A percentile compares a stretch with the other conserved stretches of the same genome.
phyloP scores from a whole-genome alignment of 1,140 invertebrate genomes.

The Chymomyza costata region DNA sequence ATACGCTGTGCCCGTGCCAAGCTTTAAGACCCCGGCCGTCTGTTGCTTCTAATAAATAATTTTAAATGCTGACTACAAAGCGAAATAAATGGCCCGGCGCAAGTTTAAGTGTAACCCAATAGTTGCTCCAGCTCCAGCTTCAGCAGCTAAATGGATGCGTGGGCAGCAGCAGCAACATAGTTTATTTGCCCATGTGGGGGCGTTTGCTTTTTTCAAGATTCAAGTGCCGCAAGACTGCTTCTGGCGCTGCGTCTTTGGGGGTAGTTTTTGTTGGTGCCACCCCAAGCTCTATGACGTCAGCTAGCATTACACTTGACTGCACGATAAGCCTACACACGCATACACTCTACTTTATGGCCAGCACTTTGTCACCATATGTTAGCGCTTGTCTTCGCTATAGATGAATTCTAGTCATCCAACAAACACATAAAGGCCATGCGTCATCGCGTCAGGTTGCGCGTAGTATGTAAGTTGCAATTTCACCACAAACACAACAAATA shows the following conservation, averaged over 20 bases:
- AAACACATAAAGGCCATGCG: conserved; percentile 47
- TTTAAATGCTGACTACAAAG: conserved; percentile 68
- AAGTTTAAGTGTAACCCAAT: conserved; percentile 68
- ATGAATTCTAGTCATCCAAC: not conserved
- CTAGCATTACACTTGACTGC: too few relatives aligned
- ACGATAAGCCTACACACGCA: too few relatives aligned
- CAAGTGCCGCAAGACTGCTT: too few relatives aligned
- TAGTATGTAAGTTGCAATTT: conserved; percentile 58
- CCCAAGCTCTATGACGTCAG: conserved; percentile 53
- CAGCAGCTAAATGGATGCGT: conserved; percentile 12
- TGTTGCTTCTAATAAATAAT: conserved; percentile 70
- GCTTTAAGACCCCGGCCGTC: conserved; percentile 28
- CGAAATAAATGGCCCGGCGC: conserved; percentile 16
- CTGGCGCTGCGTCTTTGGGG: conserved; percentile 12
- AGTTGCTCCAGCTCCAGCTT: conserved; percentile 18
- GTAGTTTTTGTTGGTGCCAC: conserved; percentile 17
- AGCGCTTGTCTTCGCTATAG: conserved; percentile 13
- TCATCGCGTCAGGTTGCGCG: conserved; percentile 50
- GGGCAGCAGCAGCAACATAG: conserved; percentile 19
- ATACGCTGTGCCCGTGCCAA: conserved; percentile 44
- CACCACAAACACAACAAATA: too few relatives aligned
- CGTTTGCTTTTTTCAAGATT: too few relatives aligned
- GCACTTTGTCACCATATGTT: conserved; percentile 67
- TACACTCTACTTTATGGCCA: too few relatives aligned
- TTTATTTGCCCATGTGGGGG: too few relatives aligned